Conservation (phyloP, 2,113 vertebrate species). For the Tonatia bakeri region DNA sequence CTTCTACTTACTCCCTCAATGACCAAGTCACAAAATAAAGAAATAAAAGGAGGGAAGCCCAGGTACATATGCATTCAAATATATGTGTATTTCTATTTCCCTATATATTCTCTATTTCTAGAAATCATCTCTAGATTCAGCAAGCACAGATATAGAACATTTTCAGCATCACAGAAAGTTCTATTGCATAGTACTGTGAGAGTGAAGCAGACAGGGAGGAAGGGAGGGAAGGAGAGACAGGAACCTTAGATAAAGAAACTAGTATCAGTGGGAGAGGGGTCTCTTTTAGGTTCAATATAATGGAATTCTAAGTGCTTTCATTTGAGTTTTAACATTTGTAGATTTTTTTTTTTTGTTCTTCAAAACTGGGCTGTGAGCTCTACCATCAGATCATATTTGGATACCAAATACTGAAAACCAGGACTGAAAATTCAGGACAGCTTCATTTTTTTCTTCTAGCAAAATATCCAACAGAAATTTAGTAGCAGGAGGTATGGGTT, state of each 20-base stretch:
- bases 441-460: neutral
- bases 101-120: neutral
- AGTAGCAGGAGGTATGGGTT: neutral
- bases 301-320: neutral
- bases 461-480: neutral
- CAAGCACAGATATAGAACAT: neutral
- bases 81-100: neutral
- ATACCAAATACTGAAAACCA: neutral
- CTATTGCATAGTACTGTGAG: neutral
- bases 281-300: neutral
- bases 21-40: neutral
- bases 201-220: neutral
- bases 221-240: neutral
- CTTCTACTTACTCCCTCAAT: neutral
- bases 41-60: neutral
- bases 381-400: neutral
- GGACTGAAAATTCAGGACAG: neutral
- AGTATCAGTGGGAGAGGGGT: neutral
- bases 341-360: neutral
- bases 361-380: neutral
- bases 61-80: neutral
- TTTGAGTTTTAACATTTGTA: conserved; percentile 16
- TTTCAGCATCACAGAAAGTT: neutral
- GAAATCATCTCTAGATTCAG: neutral
- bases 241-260: neutral